Evolutionary conservation across 92 coral and sea anemone genomes (phyloP), one percentile per base, ranked within the genome.

Genomic region (Umimayanthus chanpuru): DNA sequence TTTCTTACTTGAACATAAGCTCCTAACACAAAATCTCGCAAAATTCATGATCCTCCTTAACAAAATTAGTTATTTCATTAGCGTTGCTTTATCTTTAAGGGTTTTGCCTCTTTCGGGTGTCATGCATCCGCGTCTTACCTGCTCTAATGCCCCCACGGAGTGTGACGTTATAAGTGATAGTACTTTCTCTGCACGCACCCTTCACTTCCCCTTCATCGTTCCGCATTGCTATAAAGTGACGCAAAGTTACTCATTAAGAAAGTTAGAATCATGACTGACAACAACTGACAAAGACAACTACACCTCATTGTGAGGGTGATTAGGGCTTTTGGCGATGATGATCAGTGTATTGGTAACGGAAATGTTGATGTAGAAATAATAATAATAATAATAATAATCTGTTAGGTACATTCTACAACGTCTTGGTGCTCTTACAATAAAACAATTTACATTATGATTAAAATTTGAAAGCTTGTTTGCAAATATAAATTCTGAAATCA

Each of bases 81-180:
- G 55, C 16, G 50, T 20, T 30, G 66, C 30, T 77, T 28, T 16
- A 40, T 55, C 32, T 50, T 47, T 47, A 47, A 47, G 53, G 12
- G 58, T 11, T 50, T 50, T 50, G 58, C 1, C 58, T 50, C 18
- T 18, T 50, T 50, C 12, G 11, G 15, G 58, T 11, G 58, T 50
- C 18, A 14, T 0, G 58, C 58, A 53, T 14, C 18, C 18, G 20
- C 18, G 58, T 49, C 81, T 44, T 84, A 96, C 98, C 98, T 76
- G 95, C 93, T 26, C 87, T 79, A 53, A 92, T 89, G 56, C 96
- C 97, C 6, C 98, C 99, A 7, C 96, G 93, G 72, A 96, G 87
- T 50, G 98, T 96, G 2, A 94, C 98, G 85, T 96, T 95, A 81
- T 95, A 92, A 18, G 94, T 95, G 82, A 93, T 92, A 9, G 98